Base-by-base conservation (phyloP, 2,113 vertebrate genomes). In the Anguilla japonica region DNA sequence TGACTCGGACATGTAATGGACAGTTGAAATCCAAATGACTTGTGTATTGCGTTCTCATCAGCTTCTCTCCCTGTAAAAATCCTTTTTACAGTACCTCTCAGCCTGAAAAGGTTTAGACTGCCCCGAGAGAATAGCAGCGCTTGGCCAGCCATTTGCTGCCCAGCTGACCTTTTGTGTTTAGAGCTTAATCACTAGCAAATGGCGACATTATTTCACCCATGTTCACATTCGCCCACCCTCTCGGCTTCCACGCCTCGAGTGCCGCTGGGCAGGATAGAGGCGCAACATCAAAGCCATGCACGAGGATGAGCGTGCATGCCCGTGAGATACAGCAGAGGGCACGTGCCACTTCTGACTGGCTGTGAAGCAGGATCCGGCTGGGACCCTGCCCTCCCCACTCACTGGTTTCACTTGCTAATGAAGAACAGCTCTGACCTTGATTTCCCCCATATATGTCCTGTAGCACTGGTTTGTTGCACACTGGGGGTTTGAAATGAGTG, bases 121-220 rank as follows among this genome's bases (percentile, higher is more conserved):
- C 95, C 98, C 97, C 99, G 97, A 98, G 97, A 99, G 98, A 97
- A 98, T 96, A 96, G 94, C 91, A 86, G 91, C 89, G 92, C 89
- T 92, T 92, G 91, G 43, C 79, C 90, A 89, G 94, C 90, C 86
- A 93, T 91, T 34, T 91, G 90, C 87, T 92, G 93, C 92, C 93
- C 91, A 91, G 91, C 92, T 96, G 94, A 95, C 95, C 95, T 96
- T 95, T 95, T 94, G 94, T 94, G 91, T 95, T 95, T 94, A 92
- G 94, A 92, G 95, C 93, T 94, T 95, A 95, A 97, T 98, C 97
- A 96, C 97, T 98, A 97, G 97, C 97, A 98, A 98, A 97, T 97
- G 98, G 97, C 97, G 97, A 96, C 96, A 97, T 97, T 98, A 99
- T 99, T 98, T 99, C 98, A 20, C 63, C 63, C 26, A 20, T n/a